Evolutionary conservation across 2,888 invertebrate species (phyloP), one percentile per base, ranked within the genome.

Genomic region (Ethmia dodecea): DNA sequence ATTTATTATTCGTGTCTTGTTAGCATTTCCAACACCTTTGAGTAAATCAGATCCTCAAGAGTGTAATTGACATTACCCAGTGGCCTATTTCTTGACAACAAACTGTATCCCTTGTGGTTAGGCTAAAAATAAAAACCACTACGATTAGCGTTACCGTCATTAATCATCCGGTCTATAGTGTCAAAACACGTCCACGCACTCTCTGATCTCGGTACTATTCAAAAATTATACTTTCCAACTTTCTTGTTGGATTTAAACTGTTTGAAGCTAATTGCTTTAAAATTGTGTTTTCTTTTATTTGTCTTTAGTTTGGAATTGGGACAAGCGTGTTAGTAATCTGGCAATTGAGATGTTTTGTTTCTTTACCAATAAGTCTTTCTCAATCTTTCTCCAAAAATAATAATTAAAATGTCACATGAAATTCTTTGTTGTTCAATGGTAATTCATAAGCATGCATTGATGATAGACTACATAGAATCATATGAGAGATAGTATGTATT

Each of bases 111-210:
- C 67, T 62, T 62, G 59, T 57, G 58, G 45, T 56, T 50, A 57
- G 52, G 26, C 46, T 79, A 77, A 71, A 77, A 76, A 75, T 77
- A 77, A 71, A 68, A 62, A 45, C 46, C 45, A 43, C 47, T 61
- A 60, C 72, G 73, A 79, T 80, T 75, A 77, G 64, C 57, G 59
- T 53, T 53, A 42, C 38, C 45, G 50, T 63, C 81, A 80, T 84
- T 76, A 73, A 81, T 84, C 83, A 84, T 70, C 49, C 60, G 44
- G 53, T 60, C 60, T 61, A 66, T 67, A 64, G 60, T 77, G 81
- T 81, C 81, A 79, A 61, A 75, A 75, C 72, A 75, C 57, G 62
- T 75, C 74, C 61, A 63, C 69, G 54, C 50, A 57, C 47, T 70
- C 76, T 76, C 62, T 72, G 78, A 78, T 81, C 78, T 76, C 51